Evolutionary conservation across 2,888 invertebrate genomes (phyloP).

Genomic region (Mimachlamys varia): DNA sequence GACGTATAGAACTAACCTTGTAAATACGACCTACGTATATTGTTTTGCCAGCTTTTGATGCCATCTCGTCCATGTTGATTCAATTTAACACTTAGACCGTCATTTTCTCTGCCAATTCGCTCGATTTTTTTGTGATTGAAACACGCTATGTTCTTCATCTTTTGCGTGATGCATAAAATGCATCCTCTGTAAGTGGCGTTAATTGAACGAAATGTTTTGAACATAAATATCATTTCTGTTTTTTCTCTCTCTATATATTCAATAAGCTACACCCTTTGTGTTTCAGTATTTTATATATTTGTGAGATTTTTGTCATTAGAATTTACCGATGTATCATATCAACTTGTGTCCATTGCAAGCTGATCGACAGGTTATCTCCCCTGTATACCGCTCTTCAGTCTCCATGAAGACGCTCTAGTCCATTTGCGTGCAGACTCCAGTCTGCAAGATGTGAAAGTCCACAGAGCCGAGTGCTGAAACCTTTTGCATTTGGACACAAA

Average conservation of each 20-base stretch:
- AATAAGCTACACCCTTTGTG: neutral
- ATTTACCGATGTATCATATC: neutral
- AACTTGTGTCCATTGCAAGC: neutral
- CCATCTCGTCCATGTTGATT: constrained; percentile 3
- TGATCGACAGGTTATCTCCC: neutral
- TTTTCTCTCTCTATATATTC: neutral
- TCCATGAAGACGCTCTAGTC: neutral
- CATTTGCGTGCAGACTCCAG: neutral
- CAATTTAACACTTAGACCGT: constrained; percentile 1
- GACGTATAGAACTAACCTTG: neutral
- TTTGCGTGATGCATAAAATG: neutral
- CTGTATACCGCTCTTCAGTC: neutral
- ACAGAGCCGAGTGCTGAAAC: neutral
- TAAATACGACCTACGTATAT: constrained; percentile 1
- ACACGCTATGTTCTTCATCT: neutral
- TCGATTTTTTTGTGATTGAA: neutral
- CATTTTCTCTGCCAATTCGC: neutral
- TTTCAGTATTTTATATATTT: neutral
- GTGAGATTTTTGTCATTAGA: neutral
- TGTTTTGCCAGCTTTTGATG: neutral
- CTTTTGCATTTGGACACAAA: neutral
- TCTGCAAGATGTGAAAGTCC: neutral
- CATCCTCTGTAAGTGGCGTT: neutral
- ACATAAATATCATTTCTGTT: neutral
- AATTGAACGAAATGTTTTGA: neutral